Evolutionary conservation across 1,140 invertebrate species (phyloP).

Genomic region (Belonocnema kinseyi): DNA sequence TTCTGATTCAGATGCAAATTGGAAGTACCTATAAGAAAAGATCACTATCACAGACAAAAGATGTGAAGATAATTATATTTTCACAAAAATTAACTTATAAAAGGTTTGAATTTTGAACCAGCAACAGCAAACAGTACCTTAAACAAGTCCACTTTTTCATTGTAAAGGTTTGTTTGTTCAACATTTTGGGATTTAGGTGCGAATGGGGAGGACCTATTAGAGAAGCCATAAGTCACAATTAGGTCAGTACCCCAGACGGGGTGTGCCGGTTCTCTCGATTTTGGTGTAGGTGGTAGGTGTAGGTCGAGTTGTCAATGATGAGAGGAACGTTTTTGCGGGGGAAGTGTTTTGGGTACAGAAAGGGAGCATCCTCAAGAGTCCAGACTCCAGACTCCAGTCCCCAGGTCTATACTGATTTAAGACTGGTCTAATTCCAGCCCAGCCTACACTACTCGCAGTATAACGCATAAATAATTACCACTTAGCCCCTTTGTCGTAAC

Average conservation of each 20-base stretch:
- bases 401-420: constrained; percentile 67
- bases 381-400: too few species aligned
- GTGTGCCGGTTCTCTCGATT: constrained; percentile 53
- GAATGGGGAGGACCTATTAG: constrained; percentile 53
- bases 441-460: constrained; percentile 49
- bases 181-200: too few species aligned
- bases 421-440: constrained; percentile 61
- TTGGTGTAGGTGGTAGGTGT: constrained; percentile 54
- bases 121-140: too few species aligned
- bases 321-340: constrained; percentile 39
- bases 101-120: too few species aligned
- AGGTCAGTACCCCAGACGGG: constrained; percentile 59
- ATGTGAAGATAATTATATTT: too few species aligned
- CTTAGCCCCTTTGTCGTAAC: constrained; percentile 64
- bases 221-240: constrained; percentile 72
- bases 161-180: too few species aligned
- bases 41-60: too few species aligned
- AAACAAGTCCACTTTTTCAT: too few species aligned
- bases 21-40: too few species aligned
- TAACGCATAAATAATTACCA: constrained; percentile 71
- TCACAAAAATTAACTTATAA: too few species aligned
- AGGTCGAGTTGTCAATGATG: constrained; percentile 48
- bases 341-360: constrained; percentile 37
- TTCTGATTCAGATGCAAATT: too few species aligned
- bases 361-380: constrained; percentile 32